Evolutionary conservation across 2,888 invertebrate species (phyloP).

Genomic region (Exocentrus adspersus): DNA sequence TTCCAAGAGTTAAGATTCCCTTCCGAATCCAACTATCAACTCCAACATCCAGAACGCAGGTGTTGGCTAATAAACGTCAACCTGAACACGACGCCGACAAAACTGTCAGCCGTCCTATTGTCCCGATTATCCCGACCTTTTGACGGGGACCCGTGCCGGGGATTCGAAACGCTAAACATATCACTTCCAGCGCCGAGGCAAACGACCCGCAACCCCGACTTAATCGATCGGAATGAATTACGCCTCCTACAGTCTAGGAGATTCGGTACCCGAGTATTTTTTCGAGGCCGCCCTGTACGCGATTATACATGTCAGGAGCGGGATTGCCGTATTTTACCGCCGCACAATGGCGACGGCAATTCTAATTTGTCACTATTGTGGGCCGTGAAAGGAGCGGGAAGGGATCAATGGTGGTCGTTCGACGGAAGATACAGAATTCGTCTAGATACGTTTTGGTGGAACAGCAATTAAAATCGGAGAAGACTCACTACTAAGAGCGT

Average conservation of each 20-base stretch:
- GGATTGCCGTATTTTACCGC: slow-evolving; percentile 25
- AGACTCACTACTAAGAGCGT: no score
- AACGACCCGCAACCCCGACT: not conserved
- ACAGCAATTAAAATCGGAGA: no score
- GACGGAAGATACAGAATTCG: no score
- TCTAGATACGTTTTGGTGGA: no score
- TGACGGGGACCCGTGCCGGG: not conserved
- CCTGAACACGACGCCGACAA: not conserved
- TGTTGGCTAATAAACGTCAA: slow-evolving; percentile 8
- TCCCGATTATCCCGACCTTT: slow-evolving; percentile 10
- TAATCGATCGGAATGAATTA: slow-evolving; percentile 15
- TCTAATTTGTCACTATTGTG: slow-evolving; percentile 38
- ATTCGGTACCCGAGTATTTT: not conserved
- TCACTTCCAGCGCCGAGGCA: not conserved
- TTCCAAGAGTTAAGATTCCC: no score
- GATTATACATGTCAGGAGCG: slow-evolving; percentile 9
- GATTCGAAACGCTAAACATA: slow-evolving; percentile 2
- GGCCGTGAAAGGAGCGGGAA: slow-evolving; percentile 26
- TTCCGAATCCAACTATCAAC: not conserved
- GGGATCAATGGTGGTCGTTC: slow-evolving; percentile 20
- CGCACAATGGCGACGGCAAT: slow-evolving; percentile 30
- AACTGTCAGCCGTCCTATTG: slow-evolving; percentile 10
- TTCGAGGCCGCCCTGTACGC: no score
- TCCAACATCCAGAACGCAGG: not conserved
- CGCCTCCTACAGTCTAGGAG: not conserved